Evolutionary conservation across 2,888 invertebrate species (phyloP), one percentile per base, ranked within the genome.

Genomic region (Cheilosia scutellata): DNA sequence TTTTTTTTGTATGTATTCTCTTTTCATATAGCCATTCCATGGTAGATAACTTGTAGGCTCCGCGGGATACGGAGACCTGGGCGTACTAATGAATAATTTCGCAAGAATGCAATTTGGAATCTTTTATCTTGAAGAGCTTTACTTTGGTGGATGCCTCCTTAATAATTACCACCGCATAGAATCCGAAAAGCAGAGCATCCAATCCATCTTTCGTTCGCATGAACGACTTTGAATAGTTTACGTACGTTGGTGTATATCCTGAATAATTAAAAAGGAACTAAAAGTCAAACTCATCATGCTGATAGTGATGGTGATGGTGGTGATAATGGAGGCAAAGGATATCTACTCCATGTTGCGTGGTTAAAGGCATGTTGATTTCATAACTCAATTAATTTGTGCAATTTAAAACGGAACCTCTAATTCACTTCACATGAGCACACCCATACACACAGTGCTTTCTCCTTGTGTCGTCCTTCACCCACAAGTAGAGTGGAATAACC

Each of bases 351-450:
- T 13, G 55, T 13, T 47, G 72, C 40, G 55, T 68, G 44, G 25
- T 9, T 55, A 27, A 20, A 44, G 74, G 66, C 47, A 42, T 74
- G 60, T 68, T 68, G 86, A 82, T 76, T 76, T 72, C 77, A 74
- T 82, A 82, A 86, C 77, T 86, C 86, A 82, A 86, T 86, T 86
- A 86, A 82, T 82, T 86, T 86, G 77, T 68, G 82, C 77, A 68
- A 62, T 71, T 82, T 86, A 68, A 82, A 77, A 31, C 51, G 57
- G 33, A 49, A 60, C 72, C 71, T 68, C 76, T 86, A 86, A 77
- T 86, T 68, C 63, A 76, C 55, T 79, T 49, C 44, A 79, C 63
- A 70, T 74, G 70, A 71, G 66, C 40, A 16, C 55, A 65, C 33
- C 31, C 37, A 31, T n/a, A 16, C 51, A 4, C 27, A 49, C 31